These are phyloP conservation scores for Thereuonema tuberculata DNA, from an alignment of 1,140 invertebrate species.

Conservation along the genomic window DNA sequence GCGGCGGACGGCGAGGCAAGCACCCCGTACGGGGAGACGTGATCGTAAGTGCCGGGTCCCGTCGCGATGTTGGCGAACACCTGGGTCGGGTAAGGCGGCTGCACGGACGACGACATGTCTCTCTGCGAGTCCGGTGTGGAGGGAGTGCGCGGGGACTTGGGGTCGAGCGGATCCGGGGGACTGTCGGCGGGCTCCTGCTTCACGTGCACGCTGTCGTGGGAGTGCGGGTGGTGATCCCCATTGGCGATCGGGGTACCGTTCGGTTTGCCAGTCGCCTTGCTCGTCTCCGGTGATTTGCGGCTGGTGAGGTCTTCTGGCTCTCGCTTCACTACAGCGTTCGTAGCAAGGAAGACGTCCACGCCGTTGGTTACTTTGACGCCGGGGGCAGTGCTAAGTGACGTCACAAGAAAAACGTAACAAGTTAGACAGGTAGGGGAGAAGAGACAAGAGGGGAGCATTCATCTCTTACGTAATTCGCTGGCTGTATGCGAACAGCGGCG, in stretches of 20 bases:
- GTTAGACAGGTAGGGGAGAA: no score
- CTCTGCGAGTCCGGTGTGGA: no score
- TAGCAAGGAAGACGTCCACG: conserved; percentile 21
- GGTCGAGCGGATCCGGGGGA: not conserved
- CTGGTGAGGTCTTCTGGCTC: conserved; percentile 47
- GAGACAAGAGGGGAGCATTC: not conserved
- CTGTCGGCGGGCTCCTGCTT: not conserved
- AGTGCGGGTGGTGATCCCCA: not conserved
- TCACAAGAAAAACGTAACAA: no score
- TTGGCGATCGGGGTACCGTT: not conserved
- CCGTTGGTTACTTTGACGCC: not conserved
- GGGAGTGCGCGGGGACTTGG: not conserved
- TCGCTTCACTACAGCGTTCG: conserved; percentile 38
- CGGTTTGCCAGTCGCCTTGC: not conserved
- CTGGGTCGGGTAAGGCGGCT: not conserved
- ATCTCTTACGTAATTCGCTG: not conserved
- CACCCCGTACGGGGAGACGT: not conserved
- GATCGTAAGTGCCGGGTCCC: not conserved
- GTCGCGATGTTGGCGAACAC: not conserved
- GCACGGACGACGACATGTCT: not conserved
- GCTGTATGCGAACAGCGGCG: no score
- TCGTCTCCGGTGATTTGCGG: conserved; percentile 21
- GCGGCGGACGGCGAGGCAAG: not conserved
- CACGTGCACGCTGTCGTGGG: not conserved
- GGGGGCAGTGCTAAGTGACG: not conserved